Percentiles rank a stretch among this genome's conserved stretches.
Evolutionary conservation across 2,888 invertebrate genomes (phyloP).

Genomic region (Notocelia uddmanniana): DNA sequence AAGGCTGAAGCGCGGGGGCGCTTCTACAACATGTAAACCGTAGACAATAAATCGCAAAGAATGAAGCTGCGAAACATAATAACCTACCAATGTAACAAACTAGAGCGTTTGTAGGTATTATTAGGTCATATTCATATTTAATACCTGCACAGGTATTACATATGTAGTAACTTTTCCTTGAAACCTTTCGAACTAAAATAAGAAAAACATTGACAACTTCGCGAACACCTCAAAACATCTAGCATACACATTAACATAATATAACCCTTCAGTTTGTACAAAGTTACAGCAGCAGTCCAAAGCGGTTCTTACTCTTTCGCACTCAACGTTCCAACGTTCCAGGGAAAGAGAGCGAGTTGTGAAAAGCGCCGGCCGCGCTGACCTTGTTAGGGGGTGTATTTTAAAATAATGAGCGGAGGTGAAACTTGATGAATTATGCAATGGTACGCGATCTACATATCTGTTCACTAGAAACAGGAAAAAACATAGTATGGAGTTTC

Average conservation of each 20-base stretch:
- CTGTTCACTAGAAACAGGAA: slow-evolving; percentile 27
- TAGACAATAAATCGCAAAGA: too few species aligned
- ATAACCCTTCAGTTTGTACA: not conserved
- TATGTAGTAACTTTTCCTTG: too few species aligned
- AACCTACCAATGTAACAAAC: too few species aligned
- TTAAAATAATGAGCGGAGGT: slow-evolving; percentile 43
- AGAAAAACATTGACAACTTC: not conserved
- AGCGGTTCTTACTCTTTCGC: slow-evolving; percentile 8
- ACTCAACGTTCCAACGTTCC: not conserved
- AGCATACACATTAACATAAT: slow-evolving; percentile 12
- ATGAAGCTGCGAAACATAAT: too few species aligned
- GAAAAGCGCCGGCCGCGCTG: not conserved
- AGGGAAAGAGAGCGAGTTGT: slow-evolving; percentile 9
- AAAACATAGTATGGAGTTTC: slow-evolving; percentile 12
- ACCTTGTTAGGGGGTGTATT: slow-evolving; percentile 37
- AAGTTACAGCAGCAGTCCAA: slow-evolving; percentile 19
- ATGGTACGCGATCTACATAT: slow-evolving; percentile 35
- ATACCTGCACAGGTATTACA: too few species aligned
- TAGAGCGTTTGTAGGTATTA: too few species aligned
- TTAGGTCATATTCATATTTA: too few species aligned
- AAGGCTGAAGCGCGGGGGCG: too few species aligned
- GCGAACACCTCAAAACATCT: not conserved
- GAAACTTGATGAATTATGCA: slow-evolving; percentile 41
- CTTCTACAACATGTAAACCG: too few species aligned
- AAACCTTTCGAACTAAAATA: not conserved